Base-by-base conservation (phyloP, 2,888 invertebrate species). In the Microchrysa polita region DNA sequence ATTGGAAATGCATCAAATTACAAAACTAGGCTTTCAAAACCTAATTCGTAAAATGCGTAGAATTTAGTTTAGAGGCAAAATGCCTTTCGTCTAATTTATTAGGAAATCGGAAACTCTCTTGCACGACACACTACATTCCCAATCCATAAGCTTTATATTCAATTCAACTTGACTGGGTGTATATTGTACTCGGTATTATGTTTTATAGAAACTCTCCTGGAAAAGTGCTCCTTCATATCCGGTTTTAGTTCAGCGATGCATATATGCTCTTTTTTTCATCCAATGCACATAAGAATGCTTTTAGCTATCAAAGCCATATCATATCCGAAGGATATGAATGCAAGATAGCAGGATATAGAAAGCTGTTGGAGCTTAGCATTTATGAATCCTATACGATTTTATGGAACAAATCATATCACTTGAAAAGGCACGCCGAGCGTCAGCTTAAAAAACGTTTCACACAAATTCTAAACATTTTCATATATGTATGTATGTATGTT, bases 341-440 rank as follows among this genome's bases (percentile, higher is more conserved):
- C 44, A 16, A 16, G 14, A 14, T 4, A 52, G 16, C 44, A 16
- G 5, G 14, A 14, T 4, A 52, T 4, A 10, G 40, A 63, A 63
- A 16, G 42, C n/a, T 14, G 53, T 7, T 16, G 55, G 20, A 57
- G 69, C 57, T 69, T 57, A 69, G 20, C 69, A 55, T n/a, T n/a
- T n/a, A n/a, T 69, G 14, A 34, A 40, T 55, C 57, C 55, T 34
- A 18, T 20, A 69, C 20, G 57, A 57, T 69, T 57, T 57, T 40
- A 55, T 9, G 5, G 69, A 57, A 69, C 69, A 69, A 69, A 69
- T 69, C 69, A 69, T 69, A 69, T 69, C 69, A 55, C 69, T 53
- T 69, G 55, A 57, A 57, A 55, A 69, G 20, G 55, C 69, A 57
- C 5, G 52, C 34, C 10, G 18, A 5, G n/a, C 7, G 14, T n/a